A percentile compares a stretch with the other conserved stretches of the same genome.
phyloP scores from a whole-genome alignment of 2,888 invertebrate species.

The Nyleta sp. region DNA sequence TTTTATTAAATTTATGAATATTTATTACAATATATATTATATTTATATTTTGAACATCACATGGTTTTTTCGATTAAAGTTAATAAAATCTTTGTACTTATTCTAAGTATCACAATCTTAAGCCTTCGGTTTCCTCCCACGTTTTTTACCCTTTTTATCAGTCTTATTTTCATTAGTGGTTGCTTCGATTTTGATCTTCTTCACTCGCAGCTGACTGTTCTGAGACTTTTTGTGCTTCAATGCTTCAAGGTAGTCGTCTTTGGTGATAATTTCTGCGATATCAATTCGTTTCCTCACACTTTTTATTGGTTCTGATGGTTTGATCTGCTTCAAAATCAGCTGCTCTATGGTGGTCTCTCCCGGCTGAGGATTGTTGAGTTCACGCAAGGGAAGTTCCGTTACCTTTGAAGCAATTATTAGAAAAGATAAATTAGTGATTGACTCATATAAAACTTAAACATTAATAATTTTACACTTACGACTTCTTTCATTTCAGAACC shows the following conservation, averaged over 20 bases:
- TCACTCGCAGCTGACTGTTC: neutral
- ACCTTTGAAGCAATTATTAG: neutral
- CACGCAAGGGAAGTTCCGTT: neutral
- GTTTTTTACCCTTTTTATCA: neutral
- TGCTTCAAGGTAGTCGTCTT: neutral
- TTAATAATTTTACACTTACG: neutral
- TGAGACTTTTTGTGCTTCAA: neutral
- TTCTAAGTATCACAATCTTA: neutral
- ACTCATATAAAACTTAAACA: neutral
- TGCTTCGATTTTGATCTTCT: constrained; percentile 8
- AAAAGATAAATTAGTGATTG: no score
- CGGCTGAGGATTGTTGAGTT: neutral
- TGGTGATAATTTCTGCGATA: constrained; percentile 12
- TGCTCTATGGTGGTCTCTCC: neutral
- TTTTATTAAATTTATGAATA: no score
- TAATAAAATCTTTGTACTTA: neutral
- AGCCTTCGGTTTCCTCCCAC: constrained; percentile 8
- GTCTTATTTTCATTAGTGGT: neutral
- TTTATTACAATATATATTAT: no score
- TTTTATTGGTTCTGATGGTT: constrained; percentile 4
- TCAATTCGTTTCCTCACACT: constrained; percentile 10
- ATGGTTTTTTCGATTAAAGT: no score
- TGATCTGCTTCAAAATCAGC: constrained; percentile 12
- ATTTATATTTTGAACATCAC: no score
- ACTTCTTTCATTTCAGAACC: neutral